These are phyloP conservation scores for Julus scanicus DNA, from an alignment of 2,888 invertebrate genomes.

Conservation along the genomic window DNA sequence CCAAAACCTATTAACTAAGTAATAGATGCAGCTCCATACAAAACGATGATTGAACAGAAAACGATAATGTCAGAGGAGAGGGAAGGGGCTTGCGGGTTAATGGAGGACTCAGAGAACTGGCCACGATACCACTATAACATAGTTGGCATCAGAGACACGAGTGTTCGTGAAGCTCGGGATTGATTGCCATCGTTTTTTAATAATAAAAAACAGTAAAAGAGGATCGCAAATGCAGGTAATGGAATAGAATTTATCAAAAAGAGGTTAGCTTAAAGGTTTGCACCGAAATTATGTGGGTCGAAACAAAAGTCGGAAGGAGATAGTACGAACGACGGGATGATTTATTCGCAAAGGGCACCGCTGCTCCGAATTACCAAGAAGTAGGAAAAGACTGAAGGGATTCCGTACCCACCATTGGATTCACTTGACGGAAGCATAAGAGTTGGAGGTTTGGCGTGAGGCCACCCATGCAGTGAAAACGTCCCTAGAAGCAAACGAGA, in stretches of 20 bases:
- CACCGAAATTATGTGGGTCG: not conserved
- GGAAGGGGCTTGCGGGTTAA: not conserved
- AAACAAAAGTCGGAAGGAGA: not conserved
- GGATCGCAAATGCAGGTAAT: not conserved
- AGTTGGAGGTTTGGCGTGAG: constrained; percentile 79
- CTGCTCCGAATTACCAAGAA: constrained; percentile 39
- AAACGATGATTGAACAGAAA: constrained; percentile 12
- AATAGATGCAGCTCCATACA: constrained; percentile 27
- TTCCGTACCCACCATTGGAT: constrained; percentile 36
- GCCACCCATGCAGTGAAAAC: constrained; percentile 92
- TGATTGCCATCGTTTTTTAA: constrained; percentile 9
- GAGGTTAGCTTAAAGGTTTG: not conserved
- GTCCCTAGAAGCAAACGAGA: constrained; percentile 74
- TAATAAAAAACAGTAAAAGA: not conserved
- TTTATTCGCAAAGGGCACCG: constrained; percentile 10
- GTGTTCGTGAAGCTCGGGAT: not conserved
- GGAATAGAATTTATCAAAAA: not conserved
- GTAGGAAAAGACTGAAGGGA: constrained; percentile 38
- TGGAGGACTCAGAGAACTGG: not conserved
- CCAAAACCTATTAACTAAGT: constrained; percentile 33
- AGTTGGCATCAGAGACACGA: not conserved
- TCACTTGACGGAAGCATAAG: constrained; percentile 84
- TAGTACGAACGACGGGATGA: constrained; percentile 16
- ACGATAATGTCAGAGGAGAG: not conserved
- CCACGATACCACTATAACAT: not conserved